Evolutionary conservation across 1,140 invertebrate genomes (phyloP).

Genomic region (Lepidostoma basale): DNA sequence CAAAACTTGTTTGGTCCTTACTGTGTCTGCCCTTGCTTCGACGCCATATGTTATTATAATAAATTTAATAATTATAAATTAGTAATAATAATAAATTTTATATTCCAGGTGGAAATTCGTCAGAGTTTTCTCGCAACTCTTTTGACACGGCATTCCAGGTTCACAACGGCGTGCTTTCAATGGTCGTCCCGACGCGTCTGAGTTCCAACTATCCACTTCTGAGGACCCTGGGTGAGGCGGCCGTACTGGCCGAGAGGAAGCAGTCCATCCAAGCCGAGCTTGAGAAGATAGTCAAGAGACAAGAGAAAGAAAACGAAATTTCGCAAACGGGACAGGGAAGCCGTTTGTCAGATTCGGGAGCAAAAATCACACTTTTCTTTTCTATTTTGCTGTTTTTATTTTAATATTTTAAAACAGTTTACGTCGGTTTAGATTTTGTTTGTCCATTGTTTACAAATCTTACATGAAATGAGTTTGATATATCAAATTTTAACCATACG

Average conservation of each 20-base stretch:
- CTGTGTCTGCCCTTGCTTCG: too few relatives aligned
- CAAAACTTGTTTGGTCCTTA: too few relatives aligned
- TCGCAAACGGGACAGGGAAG: background rate
- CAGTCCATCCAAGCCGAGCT: slow-evolving; percentile 57
- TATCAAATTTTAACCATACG: too few relatives aligned
- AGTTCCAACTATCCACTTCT: slow-evolving; percentile 65
- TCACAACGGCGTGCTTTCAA: slow-evolving; percentile 50
- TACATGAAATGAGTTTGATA: too few relatives aligned
- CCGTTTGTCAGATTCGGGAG: slow-evolving; percentile 1
- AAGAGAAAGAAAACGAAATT: slow-evolving; percentile 52
- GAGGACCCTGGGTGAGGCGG: slow-evolving; percentile 67
- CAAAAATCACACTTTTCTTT: background rate
- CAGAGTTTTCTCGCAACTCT: slow-evolving; percentile 33
- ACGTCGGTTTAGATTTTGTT: too few relatives aligned
- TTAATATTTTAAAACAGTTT: too few relatives aligned
- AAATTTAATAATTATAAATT: background rate
- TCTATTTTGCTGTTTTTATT: too few relatives aligned
- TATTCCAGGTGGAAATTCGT: background rate
- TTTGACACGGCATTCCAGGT: slow-evolving; percentile 49
- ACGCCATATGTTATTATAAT: too few relatives aligned
- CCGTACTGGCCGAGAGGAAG: slow-evolving; percentile 62
- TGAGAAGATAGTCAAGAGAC: slow-evolving; percentile 50
- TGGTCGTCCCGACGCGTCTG: slow-evolving; percentile 52
- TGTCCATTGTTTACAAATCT: too few relatives aligned
- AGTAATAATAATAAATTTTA: background rate